Percentiles rank a stretch among this genome's conserved stretches.
These are phyloP conservation scores for Scomber japonicus DNA, from an alignment of 2,113 vertebrate species.

Conservation along the genomic window DNA sequence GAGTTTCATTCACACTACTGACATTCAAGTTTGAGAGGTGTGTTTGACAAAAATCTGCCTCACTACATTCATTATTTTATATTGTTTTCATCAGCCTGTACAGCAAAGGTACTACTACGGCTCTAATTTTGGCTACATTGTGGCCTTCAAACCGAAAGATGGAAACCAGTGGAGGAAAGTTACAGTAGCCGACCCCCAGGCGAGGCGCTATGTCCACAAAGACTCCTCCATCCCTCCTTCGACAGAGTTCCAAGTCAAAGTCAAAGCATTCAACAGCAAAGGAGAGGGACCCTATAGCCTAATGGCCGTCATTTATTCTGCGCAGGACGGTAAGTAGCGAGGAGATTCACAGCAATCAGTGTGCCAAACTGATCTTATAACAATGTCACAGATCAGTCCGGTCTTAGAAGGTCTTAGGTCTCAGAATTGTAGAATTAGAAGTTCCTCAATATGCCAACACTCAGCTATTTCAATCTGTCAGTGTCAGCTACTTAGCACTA, in stretches of 20 bases:
- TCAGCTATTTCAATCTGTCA: slow-evolving; percentile 67
- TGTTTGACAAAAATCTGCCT: neutral
- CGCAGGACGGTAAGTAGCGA: slow-evolving; percentile 90
- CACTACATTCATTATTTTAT: slow-evolving; percentile 22
- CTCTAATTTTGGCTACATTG: slow-evolving; percentile 94
- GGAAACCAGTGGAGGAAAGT: slow-evolving; percentile 91
- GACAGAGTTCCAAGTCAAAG: slow-evolving; percentile 94
- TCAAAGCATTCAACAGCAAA: slow-evolving; percentile 94
- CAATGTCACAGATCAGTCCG: slow-evolving; percentile 13
- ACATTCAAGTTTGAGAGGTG: neutral
- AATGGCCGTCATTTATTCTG: slow-evolving; percentile 90
- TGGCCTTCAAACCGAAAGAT: slow-evolving; percentile 91
- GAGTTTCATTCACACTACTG: neutral
- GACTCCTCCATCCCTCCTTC: slow-evolving; percentile 89
- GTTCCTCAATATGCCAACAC: slow-evolving; percentile 53
- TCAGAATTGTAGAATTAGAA: slow-evolving; percentile 28
- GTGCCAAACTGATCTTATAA: slow-evolving; percentile 21
- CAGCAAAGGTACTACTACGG: slow-evolving; percentile 95
- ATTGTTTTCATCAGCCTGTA: slow-evolving; percentile 87
- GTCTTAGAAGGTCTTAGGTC: neutral
- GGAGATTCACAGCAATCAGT: slow-evolving; percentile 17
- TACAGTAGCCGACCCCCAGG: slow-evolving; percentile 90
- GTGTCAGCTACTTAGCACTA: slow-evolving; percentile 59
- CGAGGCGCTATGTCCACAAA: slow-evolving; percentile 92
- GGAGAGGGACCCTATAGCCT: slow-evolving; percentile 96